Percentiles rank a stretch among this genome's conserved stretches.
Conservation (phyloP, 2,113 vertebrate genomes). For the Illadopsis cleaveri region DNA sequence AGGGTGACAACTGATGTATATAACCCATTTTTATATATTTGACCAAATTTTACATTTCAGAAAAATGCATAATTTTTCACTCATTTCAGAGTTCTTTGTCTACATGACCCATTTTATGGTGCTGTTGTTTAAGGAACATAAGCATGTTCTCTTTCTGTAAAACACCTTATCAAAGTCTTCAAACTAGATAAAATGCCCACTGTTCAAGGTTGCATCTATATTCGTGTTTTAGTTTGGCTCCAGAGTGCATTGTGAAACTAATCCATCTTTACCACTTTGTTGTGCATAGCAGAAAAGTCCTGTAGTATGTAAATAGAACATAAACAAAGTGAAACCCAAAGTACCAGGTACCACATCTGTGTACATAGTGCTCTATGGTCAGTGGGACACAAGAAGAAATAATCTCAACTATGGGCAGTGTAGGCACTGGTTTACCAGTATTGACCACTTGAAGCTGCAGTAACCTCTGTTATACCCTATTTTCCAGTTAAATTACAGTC, state of each 20-base stretch:
- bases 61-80: not conserved
- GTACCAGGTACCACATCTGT: not conserved
- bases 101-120: not conserved
- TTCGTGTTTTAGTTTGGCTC: not conserved
- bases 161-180: not conserved
- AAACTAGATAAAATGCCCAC: not conserved
- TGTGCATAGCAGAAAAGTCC: not conserved
- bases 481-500: not conserved
- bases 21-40: not conserved
- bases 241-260: not conserved
- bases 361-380: not conserved
- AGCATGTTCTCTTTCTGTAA: not conserved
- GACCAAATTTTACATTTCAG: not conserved
- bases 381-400: not conserved
- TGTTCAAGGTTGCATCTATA: not conserved
- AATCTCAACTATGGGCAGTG: not conserved
- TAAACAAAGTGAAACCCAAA: not conserved
- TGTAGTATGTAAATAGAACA: accelerated
- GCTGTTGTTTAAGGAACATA: not conserved
- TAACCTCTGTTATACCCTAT: not conserved
- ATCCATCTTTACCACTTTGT: not conserved
- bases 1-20: not conserved
- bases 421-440: not conserved
- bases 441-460: not conserved
- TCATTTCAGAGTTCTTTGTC: not conserved